Percentiles rank a stretch among this genome's conserved stretches.
These are phyloP conservation scores for Pseudococcus jackbeardsleyi DNA, from an alignment of 2,888 invertebrate species.

Conservation along the genomic window DNA sequence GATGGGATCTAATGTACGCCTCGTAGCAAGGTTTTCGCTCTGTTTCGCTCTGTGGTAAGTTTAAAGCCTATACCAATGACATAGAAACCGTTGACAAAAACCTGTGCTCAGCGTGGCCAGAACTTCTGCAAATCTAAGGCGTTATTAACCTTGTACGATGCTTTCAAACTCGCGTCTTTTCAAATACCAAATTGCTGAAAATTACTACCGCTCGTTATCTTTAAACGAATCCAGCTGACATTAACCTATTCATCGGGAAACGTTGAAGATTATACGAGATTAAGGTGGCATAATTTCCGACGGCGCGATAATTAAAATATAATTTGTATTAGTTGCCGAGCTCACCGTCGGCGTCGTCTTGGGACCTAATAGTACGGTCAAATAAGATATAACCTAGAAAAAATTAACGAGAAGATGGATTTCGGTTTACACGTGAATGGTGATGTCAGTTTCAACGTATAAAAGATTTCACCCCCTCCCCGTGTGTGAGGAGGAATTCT, in stretches of 20 bases:
- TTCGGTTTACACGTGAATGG: no score
- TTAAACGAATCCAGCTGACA: slow-evolving; percentile 21
- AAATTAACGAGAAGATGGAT: no score
- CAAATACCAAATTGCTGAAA: not conserved
- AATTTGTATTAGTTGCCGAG: slow-evolving; percentile 8
- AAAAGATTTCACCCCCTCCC: no score
- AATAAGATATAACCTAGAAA: no score
- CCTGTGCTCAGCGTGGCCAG: not conserved
- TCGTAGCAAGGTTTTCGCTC: slow-evolving; percentile 24
- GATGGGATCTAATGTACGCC: not conserved
- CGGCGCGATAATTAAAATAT: slow-evolving; percentile 28
- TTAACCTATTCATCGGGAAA: slow-evolving; percentile 41
- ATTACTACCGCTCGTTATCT: slow-evolving; percentile 38
- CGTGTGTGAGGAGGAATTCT: no score
- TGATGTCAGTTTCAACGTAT: no score
- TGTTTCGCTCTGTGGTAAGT: not conserved
- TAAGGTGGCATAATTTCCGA: not conserved
- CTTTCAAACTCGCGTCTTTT: not conserved
- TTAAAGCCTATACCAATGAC: slow-evolving; percentile 3
- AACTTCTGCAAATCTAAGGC: slow-evolving; percentile 25
- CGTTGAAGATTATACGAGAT: slow-evolving; percentile 21
- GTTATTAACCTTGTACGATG: not conserved
- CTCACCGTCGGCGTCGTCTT: not conserved
- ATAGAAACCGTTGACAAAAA: slow-evolving; percentile 33
- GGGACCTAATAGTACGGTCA: no score